Percentiles rank a stretch among this genome's conserved stretches.
Conservation (phyloP, 1,140 invertebrate species). For the Conopomorpha cramerella region DNA sequence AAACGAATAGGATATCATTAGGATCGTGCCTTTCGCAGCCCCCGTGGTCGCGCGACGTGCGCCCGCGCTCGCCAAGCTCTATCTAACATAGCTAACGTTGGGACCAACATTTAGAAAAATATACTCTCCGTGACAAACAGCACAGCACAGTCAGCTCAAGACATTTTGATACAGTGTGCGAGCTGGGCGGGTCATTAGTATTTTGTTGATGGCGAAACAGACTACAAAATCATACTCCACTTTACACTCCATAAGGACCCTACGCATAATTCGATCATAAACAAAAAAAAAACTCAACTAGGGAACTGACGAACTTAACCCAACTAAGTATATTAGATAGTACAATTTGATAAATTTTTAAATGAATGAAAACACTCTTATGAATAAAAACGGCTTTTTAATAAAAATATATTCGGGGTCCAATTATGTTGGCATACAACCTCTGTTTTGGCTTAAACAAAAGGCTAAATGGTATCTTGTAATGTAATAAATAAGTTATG, state of each 20-base stretch:
- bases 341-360: constrained; percentile 50
- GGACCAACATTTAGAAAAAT: constrained; percentile 59
- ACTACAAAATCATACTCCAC: too few relatives aligned
- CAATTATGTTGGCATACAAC: constrained; percentile 29
- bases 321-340: constrained; percentile 39
- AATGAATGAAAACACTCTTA: constrained; percentile 49
- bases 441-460: constrained; percentile 6
- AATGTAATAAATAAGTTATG: too few relatives aligned
- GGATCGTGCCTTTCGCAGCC: constrained; percentile 51
- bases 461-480: too few relatives aligned
- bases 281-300: background rate
- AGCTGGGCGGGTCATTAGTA: too few relatives aligned
- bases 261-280: too few relatives aligned
- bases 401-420: constrained; percentile 49
- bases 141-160: too few relatives aligned
- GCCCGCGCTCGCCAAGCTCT: constrained; percentile 21
- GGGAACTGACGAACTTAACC: background rate
- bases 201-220: too few relatives aligned
- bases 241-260: too few relatives aligned
- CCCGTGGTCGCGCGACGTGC: constrained; percentile 29
- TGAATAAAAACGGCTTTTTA: constrained; percentile 52
- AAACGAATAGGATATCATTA: constrained; percentile 34
- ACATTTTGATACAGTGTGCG: too few relatives aligned
- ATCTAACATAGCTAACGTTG: constrained; percentile 53
- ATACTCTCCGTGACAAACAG: too few relatives aligned